Evolutionary conservation across 2,888 invertebrate species (phyloP).

Genomic region (Microplitis manilae): DNA sequence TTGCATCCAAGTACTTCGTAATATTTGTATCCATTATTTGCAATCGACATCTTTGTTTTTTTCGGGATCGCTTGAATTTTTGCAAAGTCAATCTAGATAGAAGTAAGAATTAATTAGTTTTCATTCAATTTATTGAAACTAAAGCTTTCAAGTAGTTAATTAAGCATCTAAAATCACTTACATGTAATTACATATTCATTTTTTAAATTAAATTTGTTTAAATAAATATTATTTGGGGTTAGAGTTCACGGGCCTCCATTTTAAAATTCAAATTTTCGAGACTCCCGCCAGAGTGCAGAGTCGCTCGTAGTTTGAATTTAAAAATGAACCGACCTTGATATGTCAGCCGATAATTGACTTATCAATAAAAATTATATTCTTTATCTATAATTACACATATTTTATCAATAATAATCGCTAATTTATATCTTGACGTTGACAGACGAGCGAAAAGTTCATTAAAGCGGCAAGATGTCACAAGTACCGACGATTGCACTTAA

Average conservation of each 20-base stretch:
- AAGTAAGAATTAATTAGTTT: background rate
- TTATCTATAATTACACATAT: too few relatives aligned
- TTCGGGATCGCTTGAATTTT: background rate
- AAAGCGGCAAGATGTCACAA: slow-evolving; percentile 12
- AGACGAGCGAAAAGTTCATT: slow-evolving; percentile 8
- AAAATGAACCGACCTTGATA: background rate
- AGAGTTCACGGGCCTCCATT: background rate
- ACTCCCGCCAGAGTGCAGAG: background rate
- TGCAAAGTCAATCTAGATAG: background rate
- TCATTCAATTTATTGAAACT: background rate
- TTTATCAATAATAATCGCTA: too few relatives aligned
- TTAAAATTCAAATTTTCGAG: background rate
- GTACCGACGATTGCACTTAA: slow-evolving; percentile 23
- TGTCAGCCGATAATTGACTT: too few relatives aligned
- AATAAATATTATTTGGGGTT: background rate
- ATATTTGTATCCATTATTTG: slow-evolving; percentile 58
- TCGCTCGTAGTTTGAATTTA: background rate
- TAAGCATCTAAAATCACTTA: too few relatives aligned
- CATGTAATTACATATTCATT: too few relatives aligned
- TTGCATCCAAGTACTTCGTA: slow-evolving; percentile 76
- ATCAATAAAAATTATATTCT: too few relatives aligned
- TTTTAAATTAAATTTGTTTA: background rate
- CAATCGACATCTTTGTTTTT: slow-evolving; percentile 27
- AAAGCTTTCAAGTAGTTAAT: too few relatives aligned
- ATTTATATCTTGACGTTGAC: background rate